Evolutionary conservation across 37 sponge, comb jelly and placozoan species (phyloP), one percentile per base, ranked within the genome.

Genomic region (Crambe crambe): DNA sequence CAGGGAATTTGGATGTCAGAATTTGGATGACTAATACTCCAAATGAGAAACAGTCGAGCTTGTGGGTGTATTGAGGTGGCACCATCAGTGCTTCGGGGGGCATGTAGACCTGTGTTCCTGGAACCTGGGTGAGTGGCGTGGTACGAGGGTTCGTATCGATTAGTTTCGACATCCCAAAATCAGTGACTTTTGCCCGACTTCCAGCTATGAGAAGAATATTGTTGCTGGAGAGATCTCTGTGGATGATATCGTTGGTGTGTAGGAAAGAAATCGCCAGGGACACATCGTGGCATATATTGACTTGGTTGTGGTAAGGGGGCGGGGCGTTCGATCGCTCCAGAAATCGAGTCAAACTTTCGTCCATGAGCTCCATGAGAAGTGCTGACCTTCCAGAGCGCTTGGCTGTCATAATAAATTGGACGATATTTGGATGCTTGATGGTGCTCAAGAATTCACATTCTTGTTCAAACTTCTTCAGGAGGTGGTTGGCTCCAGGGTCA

Each of bases 171-270:
- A 65, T 65, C 3, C 66, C 66, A 9, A 30, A 65, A 30, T 65
- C 66, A 31, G 32, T 65, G 34, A 65, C 10, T 30, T 65, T 65
- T 3, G 66, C 66, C 30, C 31, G 25, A 3, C 35, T 20, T 65
- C 66, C 66, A 30, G 66, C 80, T 21, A 72, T 59, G n/a, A 90
- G 83, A 21, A 56, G 43, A 42, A 83, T 83, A 80, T 87, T 87
- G 42, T 81, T 81, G 66, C 89, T 70, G 61, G 87, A 47, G 85
- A 90, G 37, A 59, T 94, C 39, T 83, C 88, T 37, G 86, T 90
- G 27, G 70, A 91, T 42, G 21, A 86, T 91, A 68, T 87, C 87
- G 84, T 82, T 82, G 70, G 67, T 71, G 75, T 91, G 92, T 17
- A 91, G 80, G 65, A 82, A 91, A 58, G 83, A 79, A n/a, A 91